phyloP scores from a whole-genome alignment of 2,888 invertebrate species.

The Netelia virgata region DNA sequence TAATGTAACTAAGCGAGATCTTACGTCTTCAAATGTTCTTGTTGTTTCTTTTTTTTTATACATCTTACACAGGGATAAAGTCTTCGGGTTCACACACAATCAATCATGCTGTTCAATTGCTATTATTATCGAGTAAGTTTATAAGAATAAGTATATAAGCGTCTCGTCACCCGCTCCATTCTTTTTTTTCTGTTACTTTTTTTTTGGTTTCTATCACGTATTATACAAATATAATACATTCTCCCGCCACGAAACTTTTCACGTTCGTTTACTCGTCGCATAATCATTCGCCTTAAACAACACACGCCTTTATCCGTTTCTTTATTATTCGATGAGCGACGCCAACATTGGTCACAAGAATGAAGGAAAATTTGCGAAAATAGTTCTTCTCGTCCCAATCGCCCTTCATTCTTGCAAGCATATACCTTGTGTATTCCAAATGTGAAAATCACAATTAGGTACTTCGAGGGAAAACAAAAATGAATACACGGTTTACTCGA shows the following conservation, averaged over 20 bases:
- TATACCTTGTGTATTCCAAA: slow-evolving; percentile 56
- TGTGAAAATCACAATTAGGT: slow-evolving; percentile 57
- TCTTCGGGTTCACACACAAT: slow-evolving; percentile 60
- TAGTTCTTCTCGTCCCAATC: slow-evolving; percentile 2
- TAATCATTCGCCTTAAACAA: slow-evolving; percentile 8
- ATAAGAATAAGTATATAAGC: slow-evolving; percentile 72
- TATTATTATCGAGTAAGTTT: slow-evolving; percentile 60
- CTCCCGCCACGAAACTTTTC: slow-evolving; percentile 40
- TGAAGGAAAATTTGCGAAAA: slow-evolving; percentile 44
- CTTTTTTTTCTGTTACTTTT: too few species aligned
- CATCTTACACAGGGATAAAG: slow-evolving; percentile 69
- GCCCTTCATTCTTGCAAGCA: slow-evolving; percentile 59
- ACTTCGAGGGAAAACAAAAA: slow-evolving; percentile 18
- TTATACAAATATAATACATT: slow-evolving; percentile 74
- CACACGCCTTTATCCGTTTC: slow-evolving; percentile 15
- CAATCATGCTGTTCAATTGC: slow-evolving; percentile 62
- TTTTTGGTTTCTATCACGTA: slow-evolving; percentile 57
- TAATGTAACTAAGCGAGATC: slow-evolving; percentile 70
- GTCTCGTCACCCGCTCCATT: slow-evolving; percentile 64
- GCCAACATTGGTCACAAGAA: slow-evolving; percentile 41
- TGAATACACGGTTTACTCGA: not conserved
- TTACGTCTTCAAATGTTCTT: slow-evolving; percentile 42
- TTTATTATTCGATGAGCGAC: slow-evolving; percentile 46
- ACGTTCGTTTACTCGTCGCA: slow-evolving; percentile 26
- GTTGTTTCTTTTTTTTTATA: slow-evolving; percentile 64